A percentile compares a stretch with the other conserved stretches of the same genome.
These are phyloP conservation scores for Eulemur rufifrons DNA, from an alignment of 2,113 vertebrate species.

Conservation along the genomic window DNA sequence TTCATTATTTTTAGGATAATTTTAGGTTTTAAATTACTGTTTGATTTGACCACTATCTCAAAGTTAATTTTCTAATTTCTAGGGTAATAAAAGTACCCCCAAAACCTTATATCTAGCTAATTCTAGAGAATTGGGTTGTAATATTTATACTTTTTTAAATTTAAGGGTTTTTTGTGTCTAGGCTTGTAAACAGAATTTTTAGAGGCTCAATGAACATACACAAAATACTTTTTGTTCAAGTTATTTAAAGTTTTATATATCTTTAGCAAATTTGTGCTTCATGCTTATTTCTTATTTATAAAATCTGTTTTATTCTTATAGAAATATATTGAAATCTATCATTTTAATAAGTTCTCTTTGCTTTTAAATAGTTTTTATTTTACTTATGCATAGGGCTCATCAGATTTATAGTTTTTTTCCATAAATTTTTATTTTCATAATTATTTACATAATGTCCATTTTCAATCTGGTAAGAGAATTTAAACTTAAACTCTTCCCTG, in stretches of 20 bases:
- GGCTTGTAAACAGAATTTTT: not conserved
- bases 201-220: not conserved
- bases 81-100: not conserved
- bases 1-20: not conserved
- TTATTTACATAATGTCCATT: not conserved
- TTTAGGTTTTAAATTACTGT: not conserved
- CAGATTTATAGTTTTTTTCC: not conserved
- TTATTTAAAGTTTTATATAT: not conserved
- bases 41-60: not conserved
- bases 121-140: not conserved
- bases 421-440: not conserved
- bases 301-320: not conserved
- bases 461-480: not conserved
- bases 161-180: not conserved
- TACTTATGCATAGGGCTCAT: not conserved
- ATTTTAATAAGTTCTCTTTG: not conserved
- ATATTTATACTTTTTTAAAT: not conserved
- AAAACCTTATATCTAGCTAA: not conserved
- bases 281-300: not conserved
- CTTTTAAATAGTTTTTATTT: not conserved
- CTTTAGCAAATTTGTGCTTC: not conserved
- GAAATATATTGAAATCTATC: not conserved
- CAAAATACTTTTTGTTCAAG: not conserved
- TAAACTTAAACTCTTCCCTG: not conserved
- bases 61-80: not conserved